Evolutionary conservation across 2,797 vertebrate species (phyloP).

Genomic region (Acrossocheilus fasciatus): DNA sequence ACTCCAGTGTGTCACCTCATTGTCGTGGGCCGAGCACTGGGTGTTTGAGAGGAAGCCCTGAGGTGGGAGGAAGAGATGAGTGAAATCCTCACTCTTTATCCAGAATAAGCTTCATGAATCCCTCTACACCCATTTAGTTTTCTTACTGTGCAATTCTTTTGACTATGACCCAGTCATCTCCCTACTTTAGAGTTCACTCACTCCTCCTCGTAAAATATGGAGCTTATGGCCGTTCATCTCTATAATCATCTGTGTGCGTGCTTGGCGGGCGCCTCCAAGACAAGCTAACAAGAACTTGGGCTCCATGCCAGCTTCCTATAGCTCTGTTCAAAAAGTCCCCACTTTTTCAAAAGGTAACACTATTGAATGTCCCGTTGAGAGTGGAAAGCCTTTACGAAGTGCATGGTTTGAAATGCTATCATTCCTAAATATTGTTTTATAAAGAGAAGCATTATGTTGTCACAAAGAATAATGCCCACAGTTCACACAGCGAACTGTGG

Average conservation of each 20-base stretch:
- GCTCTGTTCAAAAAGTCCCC: conserved; percentile 48
- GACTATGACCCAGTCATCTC: conserved; percentile 65
- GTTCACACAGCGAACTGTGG: conserved; percentile 18
- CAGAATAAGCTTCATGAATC: conserved; percentile 78
- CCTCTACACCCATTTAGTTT: conserved; percentile 79
- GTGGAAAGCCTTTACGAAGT: conserved; percentile 38
- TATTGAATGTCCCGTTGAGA: conserved; percentile 50
- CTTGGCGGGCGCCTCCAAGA: conserved; percentile 64
- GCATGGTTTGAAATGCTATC: conserved; percentile 51
- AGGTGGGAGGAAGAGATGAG: conserved; percentile 59
- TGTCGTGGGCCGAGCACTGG: conserved; percentile 55
- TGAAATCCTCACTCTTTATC: conserved; percentile 76
- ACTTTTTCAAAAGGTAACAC: conserved; percentile 51
- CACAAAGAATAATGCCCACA: conserved; percentile 44
- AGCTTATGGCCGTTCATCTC: conserved; percentile 80
- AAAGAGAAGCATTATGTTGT: conserved; percentile 42
- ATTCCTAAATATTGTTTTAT: conserved; percentile 50
- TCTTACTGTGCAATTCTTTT: conserved; percentile 68
- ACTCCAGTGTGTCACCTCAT: conserved; percentile 61
- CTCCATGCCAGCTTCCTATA: conserved; percentile 67
- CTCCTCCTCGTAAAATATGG: conserved; percentile 73
- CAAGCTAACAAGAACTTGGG: conserved; percentile 66
- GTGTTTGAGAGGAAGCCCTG: conserved; percentile 65
- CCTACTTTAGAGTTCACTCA: conserved; percentile 75
- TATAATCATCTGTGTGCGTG: conserved; percentile 76